phyloP scores from a whole-genome alignment of 2,888 invertebrate genomes.

The Argyresthia albistria region DNA sequence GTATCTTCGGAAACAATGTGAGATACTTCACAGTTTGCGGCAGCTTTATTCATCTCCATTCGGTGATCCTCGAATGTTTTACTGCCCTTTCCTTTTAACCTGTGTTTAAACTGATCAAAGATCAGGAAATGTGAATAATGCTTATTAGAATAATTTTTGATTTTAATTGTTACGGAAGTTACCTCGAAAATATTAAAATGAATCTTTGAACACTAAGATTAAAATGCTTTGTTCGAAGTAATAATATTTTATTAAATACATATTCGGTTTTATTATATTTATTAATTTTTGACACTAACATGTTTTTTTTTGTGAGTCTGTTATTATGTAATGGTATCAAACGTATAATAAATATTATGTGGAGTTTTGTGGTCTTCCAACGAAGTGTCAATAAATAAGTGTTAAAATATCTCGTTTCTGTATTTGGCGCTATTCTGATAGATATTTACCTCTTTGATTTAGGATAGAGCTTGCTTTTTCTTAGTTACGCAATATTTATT shows the following conservation, averaged over 20 bases:
- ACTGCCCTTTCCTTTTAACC: background rate
- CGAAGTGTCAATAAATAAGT: constrained; percentile 26
- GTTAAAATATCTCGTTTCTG: constrained; percentile 1
- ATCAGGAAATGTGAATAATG: background rate
- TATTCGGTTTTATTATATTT: background rate
- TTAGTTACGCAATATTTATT: no score
- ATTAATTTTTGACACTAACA: background rate
- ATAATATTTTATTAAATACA: background rate
- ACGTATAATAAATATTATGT: background rate
- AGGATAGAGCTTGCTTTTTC: no score
- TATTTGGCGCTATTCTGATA: background rate
- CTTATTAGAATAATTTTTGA: background rate
- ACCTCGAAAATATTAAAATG: background rate
- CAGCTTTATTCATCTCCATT: no score
- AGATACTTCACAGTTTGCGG: no score
- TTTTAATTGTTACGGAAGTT: constrained; percentile 1
- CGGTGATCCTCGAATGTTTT: no score
- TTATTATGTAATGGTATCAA: constrained; percentile 6
- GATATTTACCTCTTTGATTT: no score
- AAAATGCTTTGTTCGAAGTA: background rate
- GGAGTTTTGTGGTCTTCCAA: constrained; percentile 41
- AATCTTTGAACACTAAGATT: background rate
- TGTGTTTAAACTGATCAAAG: background rate
- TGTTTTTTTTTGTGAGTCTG: constrained; percentile 9
- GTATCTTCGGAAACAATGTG: no score